These are phyloP conservation scores for Gastrophryne carolinensis DNA, from an alignment of 2,797 vertebrate genomes.

Conservation along the genomic window DNA sequence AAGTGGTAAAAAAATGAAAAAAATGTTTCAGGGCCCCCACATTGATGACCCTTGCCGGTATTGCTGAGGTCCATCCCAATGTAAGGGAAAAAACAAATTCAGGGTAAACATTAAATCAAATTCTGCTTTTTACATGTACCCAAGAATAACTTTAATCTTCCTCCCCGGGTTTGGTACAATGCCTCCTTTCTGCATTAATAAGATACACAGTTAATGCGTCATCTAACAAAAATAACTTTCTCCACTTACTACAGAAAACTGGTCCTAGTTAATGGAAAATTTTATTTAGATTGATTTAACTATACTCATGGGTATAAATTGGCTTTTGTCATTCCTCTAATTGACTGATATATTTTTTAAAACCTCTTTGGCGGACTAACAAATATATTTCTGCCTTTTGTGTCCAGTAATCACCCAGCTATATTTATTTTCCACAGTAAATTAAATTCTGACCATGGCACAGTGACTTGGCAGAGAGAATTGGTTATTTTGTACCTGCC, in stretches of 20 bases:
- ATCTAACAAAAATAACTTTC: not conserved
- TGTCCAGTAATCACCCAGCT: constrained; percentile 9
- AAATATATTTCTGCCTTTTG: not conserved
- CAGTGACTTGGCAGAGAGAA: not conserved
- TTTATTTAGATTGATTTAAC: not conserved
- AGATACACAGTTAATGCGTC: not conserved
- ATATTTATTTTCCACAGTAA: constrained; percentile 9
- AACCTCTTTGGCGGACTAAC: not conserved
- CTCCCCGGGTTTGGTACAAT: no score
- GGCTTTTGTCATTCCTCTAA: not conserved
- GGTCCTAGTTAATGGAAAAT: not conserved
- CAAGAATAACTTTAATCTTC: no score
- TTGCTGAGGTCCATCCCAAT: no score
- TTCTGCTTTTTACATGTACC: no score
- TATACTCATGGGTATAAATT: not conserved
- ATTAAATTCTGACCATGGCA: not conserved
- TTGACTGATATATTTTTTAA: not conserved
- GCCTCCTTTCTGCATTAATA: no score
- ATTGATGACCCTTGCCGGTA: no score
- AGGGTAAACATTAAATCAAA: no score
- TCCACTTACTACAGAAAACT: not conserved
- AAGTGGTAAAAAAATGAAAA: no score
- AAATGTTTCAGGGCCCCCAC: no score
- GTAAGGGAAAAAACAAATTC: no score
- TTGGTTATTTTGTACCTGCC: constrained; percentile 13